Evolutionary conservation across 2,113 vertebrate genomes (phyloP).

Genomic region (Glaucomys volans): DNA sequence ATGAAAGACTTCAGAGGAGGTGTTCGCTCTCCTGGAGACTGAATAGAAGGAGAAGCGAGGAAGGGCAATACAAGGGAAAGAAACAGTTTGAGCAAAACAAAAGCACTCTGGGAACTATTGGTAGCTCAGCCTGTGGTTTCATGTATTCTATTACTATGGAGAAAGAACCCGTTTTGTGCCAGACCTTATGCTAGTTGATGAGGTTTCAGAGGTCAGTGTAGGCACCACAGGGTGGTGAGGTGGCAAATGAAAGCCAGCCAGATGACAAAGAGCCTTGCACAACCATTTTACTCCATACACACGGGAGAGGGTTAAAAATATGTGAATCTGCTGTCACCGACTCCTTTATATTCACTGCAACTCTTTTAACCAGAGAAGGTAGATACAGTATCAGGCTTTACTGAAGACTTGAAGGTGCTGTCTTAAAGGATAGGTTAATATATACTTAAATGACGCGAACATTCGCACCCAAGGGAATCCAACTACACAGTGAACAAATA

Average conservation of each 20-base stretch:
- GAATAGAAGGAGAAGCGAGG: background rate
- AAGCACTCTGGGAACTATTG: background rate
- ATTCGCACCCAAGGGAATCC: background rate
- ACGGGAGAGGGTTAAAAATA: background rate
- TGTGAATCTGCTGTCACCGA: background rate
- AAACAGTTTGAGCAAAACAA: background rate
- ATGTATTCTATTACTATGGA: background rate
- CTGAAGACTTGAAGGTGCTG: background rate
- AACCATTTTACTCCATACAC: background rate
- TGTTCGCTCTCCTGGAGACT: background rate
- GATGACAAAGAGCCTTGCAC: background rate
- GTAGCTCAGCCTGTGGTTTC: background rate
- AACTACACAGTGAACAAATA: background rate
- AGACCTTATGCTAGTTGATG: background rate
- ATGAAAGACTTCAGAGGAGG: background rate
- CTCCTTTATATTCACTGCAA: background rate
- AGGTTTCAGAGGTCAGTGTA: background rate
- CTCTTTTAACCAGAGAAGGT: background rate
- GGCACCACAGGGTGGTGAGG: background rate
- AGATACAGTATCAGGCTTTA: background rate
- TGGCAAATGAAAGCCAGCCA: background rate
- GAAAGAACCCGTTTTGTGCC: background rate
- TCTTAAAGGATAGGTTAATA: background rate
- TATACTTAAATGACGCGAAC: background rate
- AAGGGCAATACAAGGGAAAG: background rate